Base-by-base conservation (phyloP, 2,797 vertebrate species). In the Leuciscus waleckii region DNA sequence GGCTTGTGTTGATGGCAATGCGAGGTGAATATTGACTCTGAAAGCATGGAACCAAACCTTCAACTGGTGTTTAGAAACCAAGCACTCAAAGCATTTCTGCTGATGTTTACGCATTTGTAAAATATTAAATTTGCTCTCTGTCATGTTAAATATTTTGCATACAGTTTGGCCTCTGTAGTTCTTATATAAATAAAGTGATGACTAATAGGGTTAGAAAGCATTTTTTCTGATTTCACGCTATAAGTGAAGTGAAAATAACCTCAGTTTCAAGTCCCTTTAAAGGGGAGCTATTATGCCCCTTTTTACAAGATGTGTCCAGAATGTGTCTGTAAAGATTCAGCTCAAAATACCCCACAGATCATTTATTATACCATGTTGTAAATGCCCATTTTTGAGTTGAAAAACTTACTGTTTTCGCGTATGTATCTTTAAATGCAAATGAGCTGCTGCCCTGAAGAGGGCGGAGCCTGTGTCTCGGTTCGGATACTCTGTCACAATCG, bases 11-110 rank as follows among this genome's bases (percentile, higher is more conserved):
- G 49, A 75, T 54, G 0, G 19, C 0, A 21, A 14, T 9, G 73
- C 23, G 32, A 76, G 49, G 29, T 76, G 73, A 76, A n/a, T 54
- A 76, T 37, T 56, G 73, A 56, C 49, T n/a, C 32, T 56, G 32
- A 76, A 76, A 75, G 6, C 26, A 65, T 65, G 61, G 6, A 65
- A 6, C 73, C 46, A 75, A 56, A 54, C 11, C 17, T 32, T 35
- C 46, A 75, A 4, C 46, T 23, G 17, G 8, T 75, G 73, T 75
- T 75, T 75, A 75, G 73, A 75, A 35, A 74, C 71, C 71, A 74
- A 75, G 35, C 17, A 35, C 71, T 51, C 26, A 0, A 6, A 51
- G 29, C 29, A 4, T 7, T 56, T 76, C 49, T 23, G 73, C 49
- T 75, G 29, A 35, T 75, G 46, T 75, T 54, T 54, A 35, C 35